These are phyloP conservation scores for Drosophila virilis DNA, from an alignment of 1,140 invertebrate genomes.

Conservation along the genomic window DNA sequence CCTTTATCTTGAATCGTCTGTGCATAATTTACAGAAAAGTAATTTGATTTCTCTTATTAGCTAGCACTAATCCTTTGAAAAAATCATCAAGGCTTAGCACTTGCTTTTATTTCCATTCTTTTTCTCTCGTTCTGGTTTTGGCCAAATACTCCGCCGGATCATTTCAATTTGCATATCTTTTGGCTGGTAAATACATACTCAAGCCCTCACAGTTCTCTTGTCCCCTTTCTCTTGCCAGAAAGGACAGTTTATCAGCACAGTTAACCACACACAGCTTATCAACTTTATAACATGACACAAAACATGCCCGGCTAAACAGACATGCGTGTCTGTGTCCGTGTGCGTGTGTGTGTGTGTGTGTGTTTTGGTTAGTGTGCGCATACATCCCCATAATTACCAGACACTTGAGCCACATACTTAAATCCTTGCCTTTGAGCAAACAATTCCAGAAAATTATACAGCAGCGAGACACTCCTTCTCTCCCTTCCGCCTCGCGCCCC, in stretches of 20 bases:
- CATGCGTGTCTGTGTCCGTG: not conserved
- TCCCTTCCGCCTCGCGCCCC: not conserved
- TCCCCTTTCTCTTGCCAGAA: conserved; percentile 5
- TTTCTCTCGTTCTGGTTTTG: not conserved
- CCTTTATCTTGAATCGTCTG: no score
- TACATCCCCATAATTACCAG: conserved; percentile 41
- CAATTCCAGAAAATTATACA: conserved; percentile 48
- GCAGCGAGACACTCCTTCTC: not conserved
- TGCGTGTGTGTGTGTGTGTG: conserved; percentile 2
- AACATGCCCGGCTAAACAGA: conserved; percentile 6
- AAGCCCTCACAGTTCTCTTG: not conserved
- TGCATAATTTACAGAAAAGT: no score
- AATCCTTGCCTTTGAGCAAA: conserved; percentile 45
- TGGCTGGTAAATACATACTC: conserved; percentile 25
- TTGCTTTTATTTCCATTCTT: not conserved
- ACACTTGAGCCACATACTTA: conserved; percentile 51
- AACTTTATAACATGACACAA: conserved; percentile 33
- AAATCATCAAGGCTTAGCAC: not conserved
- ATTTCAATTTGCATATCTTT: conserved; percentile 32
- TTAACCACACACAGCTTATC: conserved; percentile 47
- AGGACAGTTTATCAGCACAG: conserved; percentile 41
- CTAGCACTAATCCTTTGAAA: not conserved
- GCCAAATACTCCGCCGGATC: not conserved
- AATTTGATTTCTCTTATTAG: not conserved
- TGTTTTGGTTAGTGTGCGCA: conserved; percentile 2